Evolutionary conservation across 2,113 vertebrate genomes (phyloP).

Genomic region (Festucalex cinctus): DNA sequence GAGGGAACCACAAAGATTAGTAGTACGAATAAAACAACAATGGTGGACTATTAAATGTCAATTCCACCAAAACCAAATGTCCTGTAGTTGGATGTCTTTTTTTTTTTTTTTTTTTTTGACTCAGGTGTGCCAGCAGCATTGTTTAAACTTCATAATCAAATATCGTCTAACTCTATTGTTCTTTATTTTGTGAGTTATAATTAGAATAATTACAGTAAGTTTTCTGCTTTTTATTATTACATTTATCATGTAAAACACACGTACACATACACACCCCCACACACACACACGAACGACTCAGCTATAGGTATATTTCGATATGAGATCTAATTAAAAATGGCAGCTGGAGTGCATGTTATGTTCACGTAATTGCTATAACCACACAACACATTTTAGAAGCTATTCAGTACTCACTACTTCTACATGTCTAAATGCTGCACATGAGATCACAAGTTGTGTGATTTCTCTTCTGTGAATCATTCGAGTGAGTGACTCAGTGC

Average conservation of each 20-base stretch:
- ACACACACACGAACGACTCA: not conserved
- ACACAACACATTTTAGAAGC: not conserved
- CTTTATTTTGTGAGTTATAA: no score
- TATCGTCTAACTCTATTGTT: no score
- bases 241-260: not conserved
- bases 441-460: not conserved
- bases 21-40: no score
- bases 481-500: not conserved
- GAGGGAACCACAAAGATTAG: no score
- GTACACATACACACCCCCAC: not conserved
- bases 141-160: no score
- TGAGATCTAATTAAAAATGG: not conserved
- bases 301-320: not conserved
- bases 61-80: no score
- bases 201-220: not conserved
- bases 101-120: no score
- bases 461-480: not conserved
- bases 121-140: no score
- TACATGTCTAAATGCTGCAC: not conserved
- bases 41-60: no score
- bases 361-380: not conserved
- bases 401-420: not conserved
- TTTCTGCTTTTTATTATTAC: not conserved
- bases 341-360: not conserved
- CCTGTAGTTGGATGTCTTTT: no score